Conservation (phyloP, 1,140 invertebrate genomes). For the Drusus annulatus region DNA sequence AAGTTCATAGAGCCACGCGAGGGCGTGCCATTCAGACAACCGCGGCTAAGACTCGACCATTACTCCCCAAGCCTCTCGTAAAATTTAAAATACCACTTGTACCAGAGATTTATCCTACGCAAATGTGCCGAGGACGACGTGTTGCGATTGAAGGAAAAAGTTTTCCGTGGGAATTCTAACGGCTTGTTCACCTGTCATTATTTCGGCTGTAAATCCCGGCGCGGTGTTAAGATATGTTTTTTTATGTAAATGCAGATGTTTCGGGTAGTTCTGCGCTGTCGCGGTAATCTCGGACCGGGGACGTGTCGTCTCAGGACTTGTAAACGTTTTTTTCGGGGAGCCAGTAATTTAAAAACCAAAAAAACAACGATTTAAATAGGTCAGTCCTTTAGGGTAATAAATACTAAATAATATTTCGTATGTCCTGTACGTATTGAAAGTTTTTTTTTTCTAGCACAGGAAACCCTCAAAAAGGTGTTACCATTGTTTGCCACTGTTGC, state of each 20-base stretch:
- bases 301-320: too few species aligned
- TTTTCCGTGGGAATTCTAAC: not conserved
- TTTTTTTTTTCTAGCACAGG: too few species aligned
- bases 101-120: conserved; percentile 21
- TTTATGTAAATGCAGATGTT: conserved; percentile 26
- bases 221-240: conserved; percentile 18
- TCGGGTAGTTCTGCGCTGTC: not conserved
- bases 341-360: too few species aligned
- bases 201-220: conserved; percentile 20
- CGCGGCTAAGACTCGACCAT: not conserved
- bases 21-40: too few species aligned
- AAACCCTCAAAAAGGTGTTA: too few species aligned
- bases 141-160: conserved; percentile 9
- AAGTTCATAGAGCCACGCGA: too few species aligned
- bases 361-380: too few species aligned
- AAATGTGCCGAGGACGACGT: conserved; percentile 4
- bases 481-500: too few species aligned
- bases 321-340: too few species aligned
- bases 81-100: conserved; percentile 22
- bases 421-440: too few species aligned
- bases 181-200: conserved; percentile 21
- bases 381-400: too few species aligned
- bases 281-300: not conserved
- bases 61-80: not conserved
- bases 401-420: too few species aligned